phyloP scores from a whole-genome alignment of 2,797 vertebrate species.

The Astyanax mexicanus region DNA sequence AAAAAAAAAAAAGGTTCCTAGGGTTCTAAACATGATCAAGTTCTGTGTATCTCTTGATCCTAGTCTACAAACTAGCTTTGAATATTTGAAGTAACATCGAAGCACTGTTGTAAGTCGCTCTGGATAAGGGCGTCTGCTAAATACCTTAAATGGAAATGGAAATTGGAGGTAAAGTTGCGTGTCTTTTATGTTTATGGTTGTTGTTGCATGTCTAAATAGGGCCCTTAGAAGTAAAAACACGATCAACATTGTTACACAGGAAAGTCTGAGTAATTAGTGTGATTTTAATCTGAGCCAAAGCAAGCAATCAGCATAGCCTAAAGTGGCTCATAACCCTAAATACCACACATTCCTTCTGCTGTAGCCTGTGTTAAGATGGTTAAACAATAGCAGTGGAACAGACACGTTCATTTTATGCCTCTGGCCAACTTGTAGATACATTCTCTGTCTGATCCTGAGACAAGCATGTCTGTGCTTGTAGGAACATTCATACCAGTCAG shows the following conservation, averaged over 20 bases:
- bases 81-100: too few relatives aligned
- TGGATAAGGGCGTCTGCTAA: too few relatives aligned
- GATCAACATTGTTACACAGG: neutral
- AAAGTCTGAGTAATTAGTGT: neutral
- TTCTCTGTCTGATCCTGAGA: neutral
- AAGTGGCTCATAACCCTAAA: neutral
- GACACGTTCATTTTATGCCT: neutral
- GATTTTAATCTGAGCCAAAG: neutral
- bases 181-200: too few relatives aligned
- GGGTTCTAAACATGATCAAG: too few relatives aligned
- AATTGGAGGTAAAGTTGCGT: too few relatives aligned
- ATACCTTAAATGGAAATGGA: too few relatives aligned
- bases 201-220: neutral
- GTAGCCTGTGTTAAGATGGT: neutral
- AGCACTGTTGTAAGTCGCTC: too few relatives aligned
- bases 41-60: too few relatives aligned
- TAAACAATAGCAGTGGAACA: neutral
- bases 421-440: too few relatives aligned
- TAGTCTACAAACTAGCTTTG: too few relatives aligned
- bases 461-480: neutral
- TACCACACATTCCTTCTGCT: neutral
- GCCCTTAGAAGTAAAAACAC: neutral
- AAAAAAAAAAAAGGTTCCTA: too few relatives aligned
- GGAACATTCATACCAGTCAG: neutral
- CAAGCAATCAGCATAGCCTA: neutral